Conservation (phyloP, 2,888 invertebrate species). For the Tromatobia lineatoria region DNA sequence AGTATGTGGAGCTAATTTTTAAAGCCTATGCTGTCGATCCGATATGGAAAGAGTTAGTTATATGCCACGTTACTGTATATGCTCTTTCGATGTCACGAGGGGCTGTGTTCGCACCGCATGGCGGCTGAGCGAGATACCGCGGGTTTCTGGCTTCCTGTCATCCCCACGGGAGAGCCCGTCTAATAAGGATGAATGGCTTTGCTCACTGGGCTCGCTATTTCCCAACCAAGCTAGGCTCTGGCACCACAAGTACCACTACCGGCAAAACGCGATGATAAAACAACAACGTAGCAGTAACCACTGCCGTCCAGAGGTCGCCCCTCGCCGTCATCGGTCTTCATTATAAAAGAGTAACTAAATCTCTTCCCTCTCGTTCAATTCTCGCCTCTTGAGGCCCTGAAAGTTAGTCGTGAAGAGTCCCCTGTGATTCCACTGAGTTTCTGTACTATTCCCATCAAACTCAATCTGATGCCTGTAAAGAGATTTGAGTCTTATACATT, state of each 20-base stretch:
- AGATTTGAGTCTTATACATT: not conserved
- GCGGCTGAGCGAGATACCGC: constrained; percentile 60
- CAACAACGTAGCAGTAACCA: constrained; percentile 35
- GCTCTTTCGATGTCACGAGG: constrained; percentile 33
- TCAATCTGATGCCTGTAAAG: not conserved
- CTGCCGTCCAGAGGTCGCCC: constrained; percentile 69
- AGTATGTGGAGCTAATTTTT: not conserved
- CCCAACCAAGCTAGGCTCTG: constrained; percentile 77
- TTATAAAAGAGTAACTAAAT: constrained; percentile 81
- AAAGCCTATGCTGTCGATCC: constrained; percentile 35
- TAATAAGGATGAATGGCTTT: constrained; percentile 83
- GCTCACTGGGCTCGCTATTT: constrained; percentile 76
- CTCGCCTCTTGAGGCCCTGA: constrained; percentile 61
- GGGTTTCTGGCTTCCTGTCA: constrained; percentile 67
- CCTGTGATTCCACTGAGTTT: constrained; percentile 45
- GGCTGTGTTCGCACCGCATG: constrained; percentile 50
- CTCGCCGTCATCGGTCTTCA: constrained; percentile 82
- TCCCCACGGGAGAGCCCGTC: constrained; percentile 80
- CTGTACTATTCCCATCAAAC: constrained; percentile 8
- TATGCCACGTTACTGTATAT: constrained; percentile 9
- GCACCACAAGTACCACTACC: constrained; percentile 36
- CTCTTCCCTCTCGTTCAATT: constrained; percentile 77
- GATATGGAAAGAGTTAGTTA: constrained; percentile 53
- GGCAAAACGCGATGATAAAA: constrained; percentile 51
- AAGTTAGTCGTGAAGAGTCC: constrained; percentile 68